Evolutionary conservation across 2,113 vertebrate genomes (phyloP), one percentile per base, ranked within the genome.

Genomic region (Abramis brama): DNA sequence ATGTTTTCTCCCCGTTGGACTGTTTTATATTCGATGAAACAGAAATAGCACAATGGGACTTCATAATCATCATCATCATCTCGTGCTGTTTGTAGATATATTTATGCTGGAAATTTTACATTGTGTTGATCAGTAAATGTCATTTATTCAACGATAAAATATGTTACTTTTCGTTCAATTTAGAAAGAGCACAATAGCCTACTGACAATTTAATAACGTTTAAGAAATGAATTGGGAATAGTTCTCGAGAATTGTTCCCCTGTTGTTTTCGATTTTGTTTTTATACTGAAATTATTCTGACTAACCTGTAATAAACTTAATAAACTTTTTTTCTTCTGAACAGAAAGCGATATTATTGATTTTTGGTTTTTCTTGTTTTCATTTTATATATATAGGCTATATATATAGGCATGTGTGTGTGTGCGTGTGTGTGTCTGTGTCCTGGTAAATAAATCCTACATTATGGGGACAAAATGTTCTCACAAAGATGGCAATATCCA

Each of bases 241-340:
- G 15, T 52, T 71, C 23, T 39, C 25, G 21, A 79, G 6, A 5
- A 15, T 59, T 39, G n/a, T 17, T 43, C 1, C 2, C 39, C 1
- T 62, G 33, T 25, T 43, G 2, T 64, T 80, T 19, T 62, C 43
- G 19, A 43, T 60, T 62, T 62, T 59, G 23, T 21, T n/a, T 36
- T 36, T 43, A 43, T 60, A 79, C 17, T 60, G 10, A 23, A 57
- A 78, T 59, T 59, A 79, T 47, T 64, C n/a, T 19, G 78, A 45
- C 78, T 80, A 80, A 80, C 57, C 39, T 19, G 3, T 45, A 80
- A 80, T 80, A 45, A 50, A 75, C 50, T 52, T 43, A 79, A 79
- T 79, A 60, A n/a, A 79, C 15, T 2, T 11, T 43, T 59, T n/a
- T 27, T 5, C 25, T 55, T 27, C 45, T 76, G 6, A 52, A 75